These are phyloP conservation scores for Aphidoletes aphidimyza DNA, from an alignment of 2,888 invertebrate species.

Conservation along the genomic window DNA sequence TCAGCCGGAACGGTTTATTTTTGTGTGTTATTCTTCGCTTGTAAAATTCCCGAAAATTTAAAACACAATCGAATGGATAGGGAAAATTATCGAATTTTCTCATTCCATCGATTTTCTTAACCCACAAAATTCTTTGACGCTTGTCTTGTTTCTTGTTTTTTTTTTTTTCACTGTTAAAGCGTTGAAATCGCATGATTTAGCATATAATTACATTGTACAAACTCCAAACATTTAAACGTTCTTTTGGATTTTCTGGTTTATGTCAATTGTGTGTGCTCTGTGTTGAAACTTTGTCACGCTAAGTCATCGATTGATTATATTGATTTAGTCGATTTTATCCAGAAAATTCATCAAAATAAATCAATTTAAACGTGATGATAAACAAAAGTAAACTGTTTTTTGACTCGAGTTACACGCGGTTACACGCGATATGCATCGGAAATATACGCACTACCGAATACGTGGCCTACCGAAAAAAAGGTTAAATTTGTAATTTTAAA, in stretches of 20 bases:
- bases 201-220: conserved; percentile 35
- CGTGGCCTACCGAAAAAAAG: background rate
- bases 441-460: background rate
- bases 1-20: too few species aligned
- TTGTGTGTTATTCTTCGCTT: too few species aligned
- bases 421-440: background rate
- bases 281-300: too few species aligned
- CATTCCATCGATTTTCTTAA: background rate
- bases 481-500: too few species aligned
- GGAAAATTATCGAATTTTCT: too few species aligned
- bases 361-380: background rate
- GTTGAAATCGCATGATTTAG: conserved; percentile 35
- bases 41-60: too few species aligned
- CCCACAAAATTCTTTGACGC: background rate
- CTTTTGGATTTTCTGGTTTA: too few species aligned
- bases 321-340: conserved; percentile 32
- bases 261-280: too few species aligned
- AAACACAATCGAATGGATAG: too few species aligned
- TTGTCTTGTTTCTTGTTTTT: background rate
- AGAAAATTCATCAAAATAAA: conserved; percentile 44
- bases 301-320: background rate
- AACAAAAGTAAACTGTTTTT: too few species aligned
- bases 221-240: too few species aligned
- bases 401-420: too few species aligned
- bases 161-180: background rate